phyloP scores from a whole-genome alignment of 2,113 vertebrate species.

The Spermophilus dauricus region DNA sequence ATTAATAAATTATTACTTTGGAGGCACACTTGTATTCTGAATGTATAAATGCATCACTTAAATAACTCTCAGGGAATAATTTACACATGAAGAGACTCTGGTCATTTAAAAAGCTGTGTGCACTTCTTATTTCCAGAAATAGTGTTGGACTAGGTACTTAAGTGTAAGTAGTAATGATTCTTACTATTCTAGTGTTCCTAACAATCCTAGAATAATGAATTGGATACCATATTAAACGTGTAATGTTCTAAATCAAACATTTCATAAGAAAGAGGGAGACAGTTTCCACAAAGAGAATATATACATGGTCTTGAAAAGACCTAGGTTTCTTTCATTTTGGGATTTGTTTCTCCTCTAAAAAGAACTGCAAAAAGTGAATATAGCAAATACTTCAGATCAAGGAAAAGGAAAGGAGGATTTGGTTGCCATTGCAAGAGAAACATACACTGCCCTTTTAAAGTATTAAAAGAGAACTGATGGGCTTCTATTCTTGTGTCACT shows the following conservation, averaged over 20 bases:
- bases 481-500: neutral
- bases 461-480: neutral
- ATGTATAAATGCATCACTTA: constrained; percentile 67
- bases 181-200: constrained; percentile 34
- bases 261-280: constrained; percentile 1
- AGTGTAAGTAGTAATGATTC: constrained; percentile 33
- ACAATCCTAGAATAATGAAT: constrained; percentile 48
- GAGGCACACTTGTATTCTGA: constrained; percentile 60
- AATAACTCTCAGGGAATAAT: constrained; percentile 75
- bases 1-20: constrained; percentile 76
- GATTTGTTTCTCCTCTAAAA: neutral
- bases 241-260: constrained; percentile 57
- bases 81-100: constrained; percentile 75
- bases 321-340: constrained; percentile 38
- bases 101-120: constrained; percentile 49
- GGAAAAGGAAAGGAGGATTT: constrained; percentile 20
- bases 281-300: neutral
- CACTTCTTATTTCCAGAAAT: constrained; percentile 66
- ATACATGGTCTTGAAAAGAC: constrained; percentile 47
- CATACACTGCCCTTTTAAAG: neutral
- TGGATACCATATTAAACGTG: constrained; percentile 46
- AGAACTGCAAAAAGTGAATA: constrained; percentile 37
- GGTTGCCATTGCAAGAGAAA: constrained; percentile 27
- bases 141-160: constrained; percentile 54
- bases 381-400: constrained; percentile 29